Percentiles rank a stretch among this genome's conserved stretches.
Conservation (phyloP, 1,140 invertebrate species). For the Wiebesia pumilae region DNA sequence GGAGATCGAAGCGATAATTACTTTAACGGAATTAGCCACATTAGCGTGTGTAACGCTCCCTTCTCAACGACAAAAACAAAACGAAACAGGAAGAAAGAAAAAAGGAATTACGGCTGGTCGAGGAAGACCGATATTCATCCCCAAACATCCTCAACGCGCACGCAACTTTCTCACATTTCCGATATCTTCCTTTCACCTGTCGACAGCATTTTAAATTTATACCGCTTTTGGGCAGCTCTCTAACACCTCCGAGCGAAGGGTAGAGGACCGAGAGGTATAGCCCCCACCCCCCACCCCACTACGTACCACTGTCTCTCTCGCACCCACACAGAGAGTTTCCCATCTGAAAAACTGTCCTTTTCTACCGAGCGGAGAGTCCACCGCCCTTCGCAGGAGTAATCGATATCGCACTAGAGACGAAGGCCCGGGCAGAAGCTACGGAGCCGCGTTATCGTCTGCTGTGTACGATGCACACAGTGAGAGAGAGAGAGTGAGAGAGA, state of each 20-base stretch:
- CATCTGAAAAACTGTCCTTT: conserved; percentile 31
- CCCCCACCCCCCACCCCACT: too few species aligned
- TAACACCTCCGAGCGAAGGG: neutral
- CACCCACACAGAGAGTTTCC: neutral
- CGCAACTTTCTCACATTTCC: conserved; percentile 15
- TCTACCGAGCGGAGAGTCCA: neutral
- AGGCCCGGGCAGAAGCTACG: neutral
- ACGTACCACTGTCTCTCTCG: too few species aligned
- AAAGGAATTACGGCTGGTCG: too few species aligned
- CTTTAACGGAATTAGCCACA: neutral
- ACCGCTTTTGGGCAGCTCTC: neutral
- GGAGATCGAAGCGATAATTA: neutral
- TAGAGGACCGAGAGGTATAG: neutral
- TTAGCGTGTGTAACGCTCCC: neutral
- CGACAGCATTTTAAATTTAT: conserved; percentile 28
- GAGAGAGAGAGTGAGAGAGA: neutral
- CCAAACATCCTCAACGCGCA: neutral
- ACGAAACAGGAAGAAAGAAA: too few species aligned
- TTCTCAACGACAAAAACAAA: too few species aligned
- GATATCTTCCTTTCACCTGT: neutral
- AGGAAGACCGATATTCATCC: neutral
- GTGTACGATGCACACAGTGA: neutral
- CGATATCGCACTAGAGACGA: conserved; percentile 28
- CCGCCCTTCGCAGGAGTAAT: conserved; percentile 30
- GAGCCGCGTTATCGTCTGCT: conserved; percentile 7